Evolutionary conservation across 2,888 invertebrate species (phyloP).

Genomic region (Pecten maximus): DNA sequence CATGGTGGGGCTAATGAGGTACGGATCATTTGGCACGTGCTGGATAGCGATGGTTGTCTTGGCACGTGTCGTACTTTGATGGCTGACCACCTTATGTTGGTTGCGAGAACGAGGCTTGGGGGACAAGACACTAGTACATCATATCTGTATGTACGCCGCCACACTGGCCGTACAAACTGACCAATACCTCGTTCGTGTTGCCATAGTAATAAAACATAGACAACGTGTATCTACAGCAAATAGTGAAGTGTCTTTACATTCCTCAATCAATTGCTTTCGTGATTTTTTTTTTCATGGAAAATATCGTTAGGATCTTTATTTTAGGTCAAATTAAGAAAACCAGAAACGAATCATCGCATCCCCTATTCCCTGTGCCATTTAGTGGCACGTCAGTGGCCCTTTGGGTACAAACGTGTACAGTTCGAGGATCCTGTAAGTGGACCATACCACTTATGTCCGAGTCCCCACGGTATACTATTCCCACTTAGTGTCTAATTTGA

Average conservation of each 20-base stretch:
- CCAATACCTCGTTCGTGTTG: not conserved
- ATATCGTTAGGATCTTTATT: no score
- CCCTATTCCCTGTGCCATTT: not conserved
- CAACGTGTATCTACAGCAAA: no score
- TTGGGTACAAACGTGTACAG: not conserved
- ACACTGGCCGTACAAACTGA: not conserved
- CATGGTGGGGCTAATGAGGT: not conserved
- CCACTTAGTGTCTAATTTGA: not conserved
- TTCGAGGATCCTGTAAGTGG: not conserved
- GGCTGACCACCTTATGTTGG: not conserved
- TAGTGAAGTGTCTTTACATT: no score
- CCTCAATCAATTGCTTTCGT: no score
- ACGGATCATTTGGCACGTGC: not conserved
- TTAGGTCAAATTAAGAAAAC: no score
- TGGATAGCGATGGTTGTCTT: not conserved
- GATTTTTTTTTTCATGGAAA: no score
- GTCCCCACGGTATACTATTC: not conserved
- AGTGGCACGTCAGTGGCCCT: not conserved
- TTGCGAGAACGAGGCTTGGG: not conserved
- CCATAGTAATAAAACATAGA: no score
- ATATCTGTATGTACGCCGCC: no score
- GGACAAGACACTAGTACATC: not conserved
- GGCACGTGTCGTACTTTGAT: constrained; percentile 18
- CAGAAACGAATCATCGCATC: not conserved
- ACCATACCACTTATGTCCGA: not conserved